These are phyloP conservation scores for Arrhopalites spinosus DNA, from an alignment of 2,888 invertebrate species.

Conservation along the genomic window DNA sequence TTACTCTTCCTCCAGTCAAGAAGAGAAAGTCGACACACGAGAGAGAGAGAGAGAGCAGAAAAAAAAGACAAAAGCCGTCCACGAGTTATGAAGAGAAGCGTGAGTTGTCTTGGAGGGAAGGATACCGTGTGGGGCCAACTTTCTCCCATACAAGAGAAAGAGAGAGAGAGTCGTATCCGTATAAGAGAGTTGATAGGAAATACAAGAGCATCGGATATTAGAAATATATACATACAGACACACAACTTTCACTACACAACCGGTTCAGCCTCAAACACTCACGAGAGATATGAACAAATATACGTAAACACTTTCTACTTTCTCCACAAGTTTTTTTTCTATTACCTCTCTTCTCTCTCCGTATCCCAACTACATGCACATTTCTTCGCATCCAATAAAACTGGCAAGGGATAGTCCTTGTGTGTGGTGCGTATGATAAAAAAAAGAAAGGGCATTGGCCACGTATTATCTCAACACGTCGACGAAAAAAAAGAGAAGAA, in stretches of 20 bases:
- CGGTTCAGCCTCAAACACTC: not conserved
- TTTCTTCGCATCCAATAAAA: too few relatives aligned
- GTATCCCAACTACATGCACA: too few relatives aligned
- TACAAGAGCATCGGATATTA: conserved; percentile 6
- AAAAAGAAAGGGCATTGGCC: conserved; percentile 19
- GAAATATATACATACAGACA: not conserved
- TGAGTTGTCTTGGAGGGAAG: not conserved
- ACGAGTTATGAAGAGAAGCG: not conserved
- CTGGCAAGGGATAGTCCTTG: too few relatives aligned
- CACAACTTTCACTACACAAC: not conserved
- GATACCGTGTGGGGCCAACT: not conserved
- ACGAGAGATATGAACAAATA: not conserved
- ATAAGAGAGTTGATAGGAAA: too few relatives aligned
- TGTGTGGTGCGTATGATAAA: too few relatives aligned
- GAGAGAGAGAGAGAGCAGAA: not conserved
- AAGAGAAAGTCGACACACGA: conserved; percentile 5
- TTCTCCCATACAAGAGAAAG: not conserved
- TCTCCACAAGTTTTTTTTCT: not conserved
- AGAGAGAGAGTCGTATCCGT: too few relatives aligned
- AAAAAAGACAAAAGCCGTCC: not conserved
- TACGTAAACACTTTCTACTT: conserved; percentile 7
- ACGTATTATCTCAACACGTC: conserved; percentile 42
- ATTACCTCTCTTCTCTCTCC: too few relatives aligned
- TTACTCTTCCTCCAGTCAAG: conserved; percentile 10
- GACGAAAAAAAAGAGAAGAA: conserved; percentile 28